A percentile compares a stretch with the other conserved stretches of the same genome.
Conservation (phyloP, 2,113 vertebrate species). For the Chaetops frenatus region DNA sequence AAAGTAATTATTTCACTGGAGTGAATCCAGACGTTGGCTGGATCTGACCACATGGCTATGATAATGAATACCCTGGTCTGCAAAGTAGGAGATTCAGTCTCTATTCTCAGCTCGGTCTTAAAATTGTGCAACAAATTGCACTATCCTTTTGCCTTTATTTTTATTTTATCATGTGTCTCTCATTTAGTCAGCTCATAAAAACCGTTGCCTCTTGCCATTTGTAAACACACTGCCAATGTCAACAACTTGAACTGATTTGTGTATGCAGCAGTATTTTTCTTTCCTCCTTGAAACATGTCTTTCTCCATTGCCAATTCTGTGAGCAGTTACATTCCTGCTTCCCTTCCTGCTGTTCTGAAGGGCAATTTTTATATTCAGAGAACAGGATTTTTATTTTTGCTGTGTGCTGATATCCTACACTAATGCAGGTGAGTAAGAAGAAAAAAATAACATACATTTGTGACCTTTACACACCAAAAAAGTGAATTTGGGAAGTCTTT, state of each 20-base stretch:
- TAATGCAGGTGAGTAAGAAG: not conserved
- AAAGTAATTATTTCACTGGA: not conserved
- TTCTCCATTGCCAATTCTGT: not conserved
- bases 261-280: not conserved
- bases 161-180: slow-evolving; percentile 33
- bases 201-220: not conserved
- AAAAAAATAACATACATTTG: not conserved
- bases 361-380: not conserved
- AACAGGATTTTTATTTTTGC: not conserved
- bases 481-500: not conserved
- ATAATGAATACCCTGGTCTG: not conserved
- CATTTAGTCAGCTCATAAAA: slow-evolving; percentile 30
- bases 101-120: not conserved
- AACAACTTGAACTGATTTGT: not conserved
- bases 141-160: slow-evolving; percentile 8
- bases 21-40: not conserved
- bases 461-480: not conserved
- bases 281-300: not conserved
- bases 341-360: not conserved
- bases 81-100: not conserved
- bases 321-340: not conserved
- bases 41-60: not conserved
- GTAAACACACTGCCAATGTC: not conserved
- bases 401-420: not conserved
- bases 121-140: slow-evolving; percentile 30